A percentile compares a stretch with the other conserved stretches of the same genome.
Conservation (phyloP, 2,888 invertebrate species). For the Leucania comma region DNA sequence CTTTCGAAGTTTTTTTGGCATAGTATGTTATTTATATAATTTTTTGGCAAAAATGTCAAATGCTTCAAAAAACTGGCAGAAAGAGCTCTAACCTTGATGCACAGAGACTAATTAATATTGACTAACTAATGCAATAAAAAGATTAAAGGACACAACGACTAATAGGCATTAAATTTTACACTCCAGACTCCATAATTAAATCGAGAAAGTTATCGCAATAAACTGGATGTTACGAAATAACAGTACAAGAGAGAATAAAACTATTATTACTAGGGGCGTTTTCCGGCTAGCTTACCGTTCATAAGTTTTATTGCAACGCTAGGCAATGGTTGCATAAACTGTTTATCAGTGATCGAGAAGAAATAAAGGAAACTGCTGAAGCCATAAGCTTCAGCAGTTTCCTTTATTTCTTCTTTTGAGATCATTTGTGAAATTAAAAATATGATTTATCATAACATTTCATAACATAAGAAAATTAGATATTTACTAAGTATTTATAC, state of each 20-base stretch:
- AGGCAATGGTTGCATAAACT: conserved; percentile 36
- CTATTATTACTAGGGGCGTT: conserved; percentile 52
- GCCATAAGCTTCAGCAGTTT: conserved; percentile 8
- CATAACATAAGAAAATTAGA: too few species aligned
- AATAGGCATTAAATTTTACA: conserved; percentile 49
- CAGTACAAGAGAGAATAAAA: conserved; percentile 59
- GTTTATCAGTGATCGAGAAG: conserved; percentile 7
- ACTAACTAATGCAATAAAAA: conserved; percentile 14
- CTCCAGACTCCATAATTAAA: conserved; percentile 56
- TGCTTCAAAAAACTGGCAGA: not conserved
- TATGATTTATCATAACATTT: too few species aligned
- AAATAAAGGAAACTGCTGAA: too few species aligned
- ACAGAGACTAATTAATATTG: not conserved
- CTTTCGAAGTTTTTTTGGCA: not conserved
- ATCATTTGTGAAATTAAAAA: not conserved
- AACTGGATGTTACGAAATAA: conserved; percentile 60
- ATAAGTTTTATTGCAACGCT: conserved; percentile 45
- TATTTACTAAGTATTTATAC: too few species aligned
- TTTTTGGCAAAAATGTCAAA: not conserved
- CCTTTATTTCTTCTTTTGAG: not conserved
- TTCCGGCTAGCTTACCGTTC: conserved; percentile 40
- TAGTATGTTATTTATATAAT: not conserved
- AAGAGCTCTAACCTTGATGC: not conserved
- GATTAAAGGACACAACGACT: conserved; percentile 33
- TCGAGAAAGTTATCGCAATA: conserved; percentile 61